Percentiles rank a stretch among this genome's conserved stretches.
Evolutionary conservation across 2,797 vertebrate species (phyloP).

Genomic region (Novumbra hubbsi): DNA sequence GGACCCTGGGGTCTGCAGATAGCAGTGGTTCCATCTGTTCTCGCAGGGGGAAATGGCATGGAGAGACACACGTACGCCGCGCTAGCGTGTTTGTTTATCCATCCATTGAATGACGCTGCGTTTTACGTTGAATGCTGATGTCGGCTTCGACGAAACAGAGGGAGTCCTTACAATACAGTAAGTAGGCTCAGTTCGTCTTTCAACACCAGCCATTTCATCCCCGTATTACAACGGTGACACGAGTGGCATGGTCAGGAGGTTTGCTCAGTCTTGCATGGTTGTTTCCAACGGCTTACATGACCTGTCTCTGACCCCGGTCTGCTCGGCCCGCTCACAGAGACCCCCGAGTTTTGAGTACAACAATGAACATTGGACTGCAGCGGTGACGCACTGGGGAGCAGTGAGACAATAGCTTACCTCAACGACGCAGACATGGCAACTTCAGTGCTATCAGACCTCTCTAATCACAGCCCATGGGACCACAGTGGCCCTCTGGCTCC

Average conservation of each 20-base stretch:
- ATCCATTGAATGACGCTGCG: too few relatives aligned
- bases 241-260: constrained; percentile 14
- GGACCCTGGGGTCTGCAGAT: background rate
- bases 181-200: background rate
- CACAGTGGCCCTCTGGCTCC: constrained; percentile 62
- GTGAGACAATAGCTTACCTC: constrained; percentile 73
- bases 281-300: constrained; percentile 53
- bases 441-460: constrained; percentile 66
- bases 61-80: background rate
- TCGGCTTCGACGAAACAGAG: background rate
- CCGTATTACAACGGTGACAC: constrained; percentile 9
- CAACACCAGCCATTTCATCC: background rate
- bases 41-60: background rate
- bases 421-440: constrained; percentile 73
- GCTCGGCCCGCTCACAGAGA: constrained; percentile 44
- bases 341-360: constrained; percentile 60
- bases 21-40: background rate
- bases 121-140: background rate
- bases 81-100: background rate
- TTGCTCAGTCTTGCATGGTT: constrained; percentile 33
- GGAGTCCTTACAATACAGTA: background rate
- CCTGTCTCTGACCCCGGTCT: constrained; percentile 51
- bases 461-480: constrained; percentile 72
- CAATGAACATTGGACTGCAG: constrained; percentile 59
- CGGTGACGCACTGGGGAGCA: constrained; percentile 60